A percentile compares a stretch with the other conserved stretches of the same genome.
phyloP scores from a whole-genome alignment of 2,113 vertebrate genomes.

The Choloepus hoffmanni region DNA sequence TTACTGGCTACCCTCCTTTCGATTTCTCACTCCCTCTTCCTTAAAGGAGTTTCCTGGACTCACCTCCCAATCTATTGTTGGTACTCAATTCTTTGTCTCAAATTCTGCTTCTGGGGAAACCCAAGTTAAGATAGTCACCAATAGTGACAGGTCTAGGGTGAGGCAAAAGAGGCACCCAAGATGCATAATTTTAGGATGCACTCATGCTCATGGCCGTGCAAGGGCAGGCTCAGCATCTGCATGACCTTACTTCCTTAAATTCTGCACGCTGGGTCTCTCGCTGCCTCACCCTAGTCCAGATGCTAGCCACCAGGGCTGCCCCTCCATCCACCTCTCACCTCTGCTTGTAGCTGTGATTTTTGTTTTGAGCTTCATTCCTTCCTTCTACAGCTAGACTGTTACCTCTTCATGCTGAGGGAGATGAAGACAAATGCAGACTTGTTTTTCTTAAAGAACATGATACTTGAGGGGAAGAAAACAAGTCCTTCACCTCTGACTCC shows the following conservation, averaged over 20 bases:
- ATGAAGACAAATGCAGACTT: background rate
- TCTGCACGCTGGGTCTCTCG: too few species aligned
- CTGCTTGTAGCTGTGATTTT: background rate
- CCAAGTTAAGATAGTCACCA: background rate
- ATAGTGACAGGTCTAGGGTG: background rate
- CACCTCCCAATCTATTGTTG: background rate
- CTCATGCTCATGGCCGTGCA: background rate
- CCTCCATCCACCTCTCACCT: background rate
- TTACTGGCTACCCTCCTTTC: background rate
- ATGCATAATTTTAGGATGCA: background rate
- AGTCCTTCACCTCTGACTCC: too few species aligned
- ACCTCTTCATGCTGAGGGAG: background rate
- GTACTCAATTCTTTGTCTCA: background rate
- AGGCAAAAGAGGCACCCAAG: too few species aligned
- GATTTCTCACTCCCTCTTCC: background rate
- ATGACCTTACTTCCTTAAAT: background rate
- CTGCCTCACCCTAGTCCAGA: rapidly evolving
- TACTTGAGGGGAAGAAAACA: too few species aligned
- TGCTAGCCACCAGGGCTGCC: background rate
- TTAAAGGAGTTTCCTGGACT: background rate
- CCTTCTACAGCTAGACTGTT: background rate
- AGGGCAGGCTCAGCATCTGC: rapidly evolving
- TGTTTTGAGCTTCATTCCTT: background rate
- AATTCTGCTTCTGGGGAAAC: background rate
- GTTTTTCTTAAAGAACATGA: background rate